Percentiles rank a stretch among this genome's conserved stretches.
Evolutionary conservation across 2,113 vertebrate species (phyloP).

Genomic region (Anolis sagrei): DNA sequence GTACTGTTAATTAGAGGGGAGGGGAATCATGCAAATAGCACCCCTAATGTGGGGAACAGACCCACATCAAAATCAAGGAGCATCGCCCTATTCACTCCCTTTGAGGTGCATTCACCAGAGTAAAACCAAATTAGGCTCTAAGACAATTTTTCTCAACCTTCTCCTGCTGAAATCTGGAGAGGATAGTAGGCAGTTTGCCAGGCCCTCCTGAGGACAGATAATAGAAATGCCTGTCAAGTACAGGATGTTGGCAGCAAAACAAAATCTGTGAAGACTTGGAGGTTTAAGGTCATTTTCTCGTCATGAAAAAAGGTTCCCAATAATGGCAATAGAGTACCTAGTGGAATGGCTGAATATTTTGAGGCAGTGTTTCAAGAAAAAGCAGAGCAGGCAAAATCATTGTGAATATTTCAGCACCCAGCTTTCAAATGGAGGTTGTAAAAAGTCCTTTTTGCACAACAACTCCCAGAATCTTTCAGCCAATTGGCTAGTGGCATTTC

Average conservation of each 20-base stretch:
- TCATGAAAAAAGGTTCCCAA: not conserved
- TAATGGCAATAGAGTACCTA: not conserved
- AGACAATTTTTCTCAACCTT: not conserved
- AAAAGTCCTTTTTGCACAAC: too few relatives aligned
- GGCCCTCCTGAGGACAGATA: not conserved
- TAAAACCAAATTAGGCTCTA: not conserved
- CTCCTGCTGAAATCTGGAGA: not conserved
- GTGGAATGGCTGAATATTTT: too few relatives aligned
- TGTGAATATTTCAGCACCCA: not conserved
- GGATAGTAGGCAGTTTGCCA: not conserved
- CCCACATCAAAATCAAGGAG: not conserved
- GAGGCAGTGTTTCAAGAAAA: not conserved
- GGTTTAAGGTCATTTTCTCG: not conserved
- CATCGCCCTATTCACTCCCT: not conserved
- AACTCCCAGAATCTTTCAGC: too few relatives aligned
- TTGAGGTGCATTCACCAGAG: not conserved
- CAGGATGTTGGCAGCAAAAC: slow-evolving; percentile 2
- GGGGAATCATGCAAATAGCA: not conserved
- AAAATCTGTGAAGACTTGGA: not conserved
- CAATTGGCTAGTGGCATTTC: too few relatives aligned
- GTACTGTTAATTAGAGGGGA: not conserved
- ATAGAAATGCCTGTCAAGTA: slow-evolving; percentile 13
- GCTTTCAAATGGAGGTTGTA: not conserved
- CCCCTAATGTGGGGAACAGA: not conserved
- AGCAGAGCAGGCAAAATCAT: not conserved